Percentiles rank a stretch among this genome's conserved stretches.
Evolutionary conservation across 2,888 invertebrate genomes (phyloP).

Genomic region (Limnephilus lunatus): DNA sequence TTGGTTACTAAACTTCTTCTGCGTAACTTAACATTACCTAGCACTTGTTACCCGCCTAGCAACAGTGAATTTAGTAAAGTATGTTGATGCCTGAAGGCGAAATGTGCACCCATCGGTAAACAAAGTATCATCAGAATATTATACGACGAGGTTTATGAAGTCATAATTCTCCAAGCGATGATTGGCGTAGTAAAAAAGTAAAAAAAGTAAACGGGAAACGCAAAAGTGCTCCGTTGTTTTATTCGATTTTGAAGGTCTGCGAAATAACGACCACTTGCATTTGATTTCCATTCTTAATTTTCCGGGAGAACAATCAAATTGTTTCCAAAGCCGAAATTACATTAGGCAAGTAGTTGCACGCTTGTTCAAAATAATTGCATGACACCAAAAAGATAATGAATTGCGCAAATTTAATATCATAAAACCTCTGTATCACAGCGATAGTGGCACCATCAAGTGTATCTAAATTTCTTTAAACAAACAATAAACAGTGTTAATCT

Average conservation of each 20-base stretch:
- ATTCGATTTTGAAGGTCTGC: neutral
- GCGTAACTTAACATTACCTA: neutral
- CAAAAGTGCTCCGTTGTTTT: slow-evolving; percentile 4
- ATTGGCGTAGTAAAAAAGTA: slow-evolving; percentile 30
- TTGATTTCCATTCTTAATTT: neutral
- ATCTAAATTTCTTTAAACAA: no score
- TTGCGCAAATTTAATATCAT: no score
- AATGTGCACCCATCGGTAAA: slow-evolving; percentile 36
- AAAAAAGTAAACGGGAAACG: neutral
- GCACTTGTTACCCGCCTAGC: neutral
- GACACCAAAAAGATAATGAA: no score
- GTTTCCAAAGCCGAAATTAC: neutral
- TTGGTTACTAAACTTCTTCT: neutral
- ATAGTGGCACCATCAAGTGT: no score
- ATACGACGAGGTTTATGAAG: slow-evolving; percentile 38
- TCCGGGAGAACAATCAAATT: neutral
- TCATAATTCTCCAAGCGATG: slow-evolving; percentile 37
- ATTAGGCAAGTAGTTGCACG: no score
- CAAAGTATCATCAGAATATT: slow-evolving; percentile 48
- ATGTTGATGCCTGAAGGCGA: slow-evolving; percentile 5
- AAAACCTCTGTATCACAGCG: no score
- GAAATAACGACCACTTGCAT: neutral
- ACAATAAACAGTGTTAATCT: no score
- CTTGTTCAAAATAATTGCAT: no score
- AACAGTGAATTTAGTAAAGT: neutral